A percentile compares a stretch with the other conserved stretches of the same genome.
Evolutionary conservation across 2,797 vertebrate genomes (phyloP).

Genomic region (Ctenopoma multispine): DNA sequence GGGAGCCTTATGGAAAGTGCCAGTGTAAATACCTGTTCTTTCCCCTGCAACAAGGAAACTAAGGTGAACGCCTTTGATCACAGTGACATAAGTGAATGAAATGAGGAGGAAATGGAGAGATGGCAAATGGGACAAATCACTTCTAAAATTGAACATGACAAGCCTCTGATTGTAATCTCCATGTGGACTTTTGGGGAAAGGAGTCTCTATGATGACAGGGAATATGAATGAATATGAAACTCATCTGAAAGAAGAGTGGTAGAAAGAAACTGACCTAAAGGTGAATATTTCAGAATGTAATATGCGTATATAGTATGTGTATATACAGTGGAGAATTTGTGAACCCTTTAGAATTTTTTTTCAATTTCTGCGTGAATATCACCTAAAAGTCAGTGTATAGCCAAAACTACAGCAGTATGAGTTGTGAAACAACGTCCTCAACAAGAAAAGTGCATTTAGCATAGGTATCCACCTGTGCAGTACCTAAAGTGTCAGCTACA

Average conservation of each 20-base stretch:
- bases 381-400: no score
- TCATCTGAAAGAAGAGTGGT: constrained; percentile 41
- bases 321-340: neutral
- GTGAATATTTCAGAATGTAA: constrained; percentile 13
- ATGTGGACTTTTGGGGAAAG: constrained; percentile 70
- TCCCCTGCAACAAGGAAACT: constrained; percentile 47
- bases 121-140: constrained; percentile 82
- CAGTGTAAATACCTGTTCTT: constrained; percentile 70
- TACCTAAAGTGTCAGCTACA: no score
- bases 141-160: constrained; percentile 82
- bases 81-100: constrained; percentile 81
- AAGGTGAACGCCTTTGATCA: constrained; percentile 78
- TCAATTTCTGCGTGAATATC: no score
- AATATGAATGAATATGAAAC: constrained; percentile 72
- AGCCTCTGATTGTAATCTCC: constrained; percentile 84
- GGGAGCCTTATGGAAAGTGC: constrained; percentile 57
- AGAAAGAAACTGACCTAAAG: constrained; percentile 19
- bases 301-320: neutral
- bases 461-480: no score
- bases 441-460: no score
- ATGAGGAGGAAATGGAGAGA: constrained; percentile 78
- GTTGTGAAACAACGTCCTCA: no score
- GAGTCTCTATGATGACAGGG: constrained; percentile 66
- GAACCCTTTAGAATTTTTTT: no score
- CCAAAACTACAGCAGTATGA: no score